Evolutionary conservation across 2,888 invertebrate genomes (phyloP), one percentile per base, ranked within the genome.

Genomic region (Cotesia congregata): DNA sequence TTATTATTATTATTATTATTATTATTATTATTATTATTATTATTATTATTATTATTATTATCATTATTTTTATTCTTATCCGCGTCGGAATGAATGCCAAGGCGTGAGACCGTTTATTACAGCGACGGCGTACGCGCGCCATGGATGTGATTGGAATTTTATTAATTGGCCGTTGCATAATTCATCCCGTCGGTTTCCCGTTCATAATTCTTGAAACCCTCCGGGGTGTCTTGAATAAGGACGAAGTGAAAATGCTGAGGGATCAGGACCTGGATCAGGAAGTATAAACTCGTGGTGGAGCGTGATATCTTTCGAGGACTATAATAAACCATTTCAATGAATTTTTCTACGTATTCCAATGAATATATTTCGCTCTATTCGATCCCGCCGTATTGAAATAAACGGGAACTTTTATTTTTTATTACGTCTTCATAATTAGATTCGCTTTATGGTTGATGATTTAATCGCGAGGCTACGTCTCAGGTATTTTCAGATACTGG

Each of bases 151-250:
- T 86, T 84, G 85, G 85, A 85, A 85, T 85, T 85, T 85, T 85
- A 86, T 86, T 85, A 85, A 86, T 85, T 85, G 84, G 80, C 77
- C 82, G 84, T 83, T 86, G 84, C 86, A 85, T 86, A 85, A 86
- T 86, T 85, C 84, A 86, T 85, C 78, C 70, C 78, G 78, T 72
- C 76, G 78, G 79, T 79, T 83, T 83, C 78, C 78, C 82, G 81
- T 76, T 79, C 78, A 81, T 83, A 80, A 83, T 78, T 80, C 79
- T 77, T 71, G 77, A 75, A 62, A 72, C 17, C 72, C 62, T 39
- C 30, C 64, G 6, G 39, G 62, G n/a, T 15, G 60, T 50, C 17
- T 30, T 50, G 59, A 70, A 50, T 38, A 67, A 39, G 67, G 65
- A 20, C 17, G 59, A 15, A 40, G 6, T 20, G 59, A 70, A 50